Conservation (phyloP, 1,140 invertebrate species). For the Belonocnema kinseyi region DNA sequence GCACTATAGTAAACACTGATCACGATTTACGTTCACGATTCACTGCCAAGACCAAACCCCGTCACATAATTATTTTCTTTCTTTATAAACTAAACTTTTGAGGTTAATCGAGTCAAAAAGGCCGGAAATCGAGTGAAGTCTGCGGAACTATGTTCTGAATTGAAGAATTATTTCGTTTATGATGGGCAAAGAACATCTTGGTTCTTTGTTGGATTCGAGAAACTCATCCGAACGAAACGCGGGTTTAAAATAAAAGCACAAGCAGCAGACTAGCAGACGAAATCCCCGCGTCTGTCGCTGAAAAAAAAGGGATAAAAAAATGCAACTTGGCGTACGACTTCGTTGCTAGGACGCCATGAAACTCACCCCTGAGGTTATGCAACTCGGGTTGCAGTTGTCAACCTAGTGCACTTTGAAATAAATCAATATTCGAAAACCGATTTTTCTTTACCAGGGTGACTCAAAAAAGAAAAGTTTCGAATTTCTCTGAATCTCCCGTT, state of each 20-base stretch:
- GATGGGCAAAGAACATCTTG: neutral
- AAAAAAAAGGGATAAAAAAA: neutral
- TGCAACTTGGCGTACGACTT: neutral
- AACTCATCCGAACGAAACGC: neutral
- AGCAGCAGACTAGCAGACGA: slow-evolving; percentile 10
- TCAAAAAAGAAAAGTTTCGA: too few relatives aligned
- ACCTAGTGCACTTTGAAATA: slow-evolving; percentile 6
- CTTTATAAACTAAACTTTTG: neutral
- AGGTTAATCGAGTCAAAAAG: slow-evolving; percentile 3
- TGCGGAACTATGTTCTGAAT: too few relatives aligned
- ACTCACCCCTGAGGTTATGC: neutral
- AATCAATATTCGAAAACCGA: slow-evolving; percentile 19
- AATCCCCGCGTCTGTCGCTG: neutral
- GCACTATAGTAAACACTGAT: neutral
- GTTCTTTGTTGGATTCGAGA: slow-evolving; percentile 12
- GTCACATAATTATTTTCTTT: slow-evolving; percentile 15
- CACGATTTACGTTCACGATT: slow-evolving; percentile 3
- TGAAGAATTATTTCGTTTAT: too few relatives aligned
- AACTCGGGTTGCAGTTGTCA: neutral
- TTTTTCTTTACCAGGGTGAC: neutral
- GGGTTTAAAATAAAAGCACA: neutral
- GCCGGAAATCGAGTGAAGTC: neutral
- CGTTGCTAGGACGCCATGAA: neutral
- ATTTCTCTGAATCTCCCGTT: too few relatives aligned
- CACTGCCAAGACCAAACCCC: neutral